phyloP scores from a whole-genome alignment of 2,113 vertebrate species.

The Eublepharis macularius region DNA sequence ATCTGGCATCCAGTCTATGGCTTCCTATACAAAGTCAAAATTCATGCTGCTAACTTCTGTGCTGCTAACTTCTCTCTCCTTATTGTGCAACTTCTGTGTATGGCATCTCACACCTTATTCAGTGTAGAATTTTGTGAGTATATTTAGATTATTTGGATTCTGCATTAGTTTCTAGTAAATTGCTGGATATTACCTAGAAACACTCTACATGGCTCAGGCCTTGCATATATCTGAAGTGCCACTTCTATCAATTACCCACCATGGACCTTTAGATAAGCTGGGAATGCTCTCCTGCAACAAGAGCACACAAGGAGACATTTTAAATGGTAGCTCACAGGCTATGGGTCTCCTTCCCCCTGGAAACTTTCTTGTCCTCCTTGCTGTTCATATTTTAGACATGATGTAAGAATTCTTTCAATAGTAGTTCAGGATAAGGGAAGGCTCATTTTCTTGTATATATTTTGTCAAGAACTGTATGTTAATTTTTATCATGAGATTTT shows the following conservation, averaged over 20 bases:
- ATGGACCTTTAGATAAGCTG: not conserved
- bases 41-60: too few relatives aligned
- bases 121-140: not conserved
- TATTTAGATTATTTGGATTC: not conserved
- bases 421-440: not conserved
- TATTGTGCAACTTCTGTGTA: not conserved
- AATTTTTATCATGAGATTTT: too few relatives aligned
- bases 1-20: too few relatives aligned
- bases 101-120: not conserved
- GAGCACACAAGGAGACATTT: not conserved
- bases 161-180: too few relatives aligned
- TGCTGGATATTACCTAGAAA: too few relatives aligned
- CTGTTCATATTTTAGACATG: not conserved
- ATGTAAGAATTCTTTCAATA: not conserved
- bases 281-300: not conserved
- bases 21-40: too few relatives aligned
- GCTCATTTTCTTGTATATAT: not conserved
- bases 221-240: not conserved
- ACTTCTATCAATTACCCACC: not conserved
- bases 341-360: too few relatives aligned
- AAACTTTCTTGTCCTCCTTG: too few relatives aligned
- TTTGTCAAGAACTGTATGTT: too few relatives aligned
- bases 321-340: not conserved
- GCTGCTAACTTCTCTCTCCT: not conserved
- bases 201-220: too few relatives aligned